Evolutionary conservation across 2,888 invertebrate genomes (phyloP).

Genomic region (Lomographa bimaculata): DNA sequence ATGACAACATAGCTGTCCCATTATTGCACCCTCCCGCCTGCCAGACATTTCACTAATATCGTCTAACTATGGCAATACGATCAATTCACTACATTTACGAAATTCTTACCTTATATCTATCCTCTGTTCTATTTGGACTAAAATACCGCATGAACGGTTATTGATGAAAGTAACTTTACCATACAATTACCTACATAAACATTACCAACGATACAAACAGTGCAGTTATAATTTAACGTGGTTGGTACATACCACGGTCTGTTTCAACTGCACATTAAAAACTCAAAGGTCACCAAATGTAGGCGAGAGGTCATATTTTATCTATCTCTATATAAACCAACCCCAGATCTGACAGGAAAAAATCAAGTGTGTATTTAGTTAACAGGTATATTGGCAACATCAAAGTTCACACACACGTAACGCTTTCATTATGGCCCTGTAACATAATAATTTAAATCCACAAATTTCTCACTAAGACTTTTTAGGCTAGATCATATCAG

Average conservation of each 20-base stretch:
- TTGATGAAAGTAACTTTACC: constrained; percentile 14
- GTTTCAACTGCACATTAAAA: constrained; percentile 10
- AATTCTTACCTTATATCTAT: constrained; percentile 69
- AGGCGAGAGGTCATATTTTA: constrained; percentile 12
- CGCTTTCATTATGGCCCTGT: constrained; percentile 12
- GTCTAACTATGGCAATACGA: constrained; percentile 75
- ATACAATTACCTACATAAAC: constrained; percentile 20
- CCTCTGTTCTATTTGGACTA: constrained; percentile 71
- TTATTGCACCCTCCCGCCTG: constrained; percentile 80
- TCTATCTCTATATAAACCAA: constrained; percentile 7
- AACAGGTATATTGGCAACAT: constrained; percentile 21
- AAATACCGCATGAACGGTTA: constrained; percentile 42
- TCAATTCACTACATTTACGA: constrained; percentile 73
- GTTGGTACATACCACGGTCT: constrained; percentile 3
- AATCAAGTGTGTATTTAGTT: constrained; percentile 5
- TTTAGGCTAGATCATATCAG: constrained; percentile 21
- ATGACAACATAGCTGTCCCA: constrained; percentile 30
- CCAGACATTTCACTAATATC: constrained; percentile 64
- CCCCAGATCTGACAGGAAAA: constrained; percentile 9
- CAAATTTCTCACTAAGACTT: constrained; percentile 2
- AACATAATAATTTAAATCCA: constrained; percentile 6
- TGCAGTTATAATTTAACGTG: constrained; percentile 16
- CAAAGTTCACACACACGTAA: constrained; percentile 13
- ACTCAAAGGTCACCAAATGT: constrained; percentile 1
- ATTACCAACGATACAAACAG: constrained; percentile 21